Base-by-base conservation (phyloP, 2,888 invertebrate species). In the Punctoribates punctum region DNA sequence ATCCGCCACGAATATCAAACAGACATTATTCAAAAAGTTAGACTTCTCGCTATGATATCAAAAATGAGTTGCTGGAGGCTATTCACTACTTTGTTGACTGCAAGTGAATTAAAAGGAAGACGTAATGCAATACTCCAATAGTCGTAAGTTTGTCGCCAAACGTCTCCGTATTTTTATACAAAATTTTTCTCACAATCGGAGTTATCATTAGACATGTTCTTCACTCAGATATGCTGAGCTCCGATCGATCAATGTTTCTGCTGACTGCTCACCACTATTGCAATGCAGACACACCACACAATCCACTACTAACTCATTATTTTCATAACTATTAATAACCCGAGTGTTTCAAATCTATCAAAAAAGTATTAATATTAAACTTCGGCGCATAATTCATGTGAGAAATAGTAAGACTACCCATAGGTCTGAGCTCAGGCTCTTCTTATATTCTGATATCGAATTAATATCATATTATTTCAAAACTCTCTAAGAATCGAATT, bases 281-380 rank as follows among this genome's bases (percentile, higher is more conserved):
- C 34, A 34, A 8, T 34, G 8, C 34, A 34, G 34, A 34, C 34
- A 6, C 17, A 48, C 48, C n/a, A n/a, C 48, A 48, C 48, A 48
- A 62, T 34, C 23, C 15, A 62, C 62, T 29, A 17, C 17, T 62
- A 57, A 62, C 62, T 62, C 27, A 29, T 62, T 62, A 62, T 62
- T 62, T 34, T 62, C 13, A 25, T 62, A 27, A 62, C 34, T 34
- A 11, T 34, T 62, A 62, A 29, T 29, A 34, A 27, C 9, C 2
- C 1, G 29, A 29, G 2, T 62, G 62, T 62, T 25, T 62, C 15
- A 62, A 57, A 62, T 29, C 29, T 62, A 62, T 62, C 29, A 62
- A 34, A 62, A 62, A 62, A 29, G 62, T 23, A 62, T 62, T 62
- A 62, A 62, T 62, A 62, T 62, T 57, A 23, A 57, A 57, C n/a